Evolutionary conservation across 1,140 invertebrate genomes (phyloP).

Genomic region (Drosophila nigrodunni): DNA sequence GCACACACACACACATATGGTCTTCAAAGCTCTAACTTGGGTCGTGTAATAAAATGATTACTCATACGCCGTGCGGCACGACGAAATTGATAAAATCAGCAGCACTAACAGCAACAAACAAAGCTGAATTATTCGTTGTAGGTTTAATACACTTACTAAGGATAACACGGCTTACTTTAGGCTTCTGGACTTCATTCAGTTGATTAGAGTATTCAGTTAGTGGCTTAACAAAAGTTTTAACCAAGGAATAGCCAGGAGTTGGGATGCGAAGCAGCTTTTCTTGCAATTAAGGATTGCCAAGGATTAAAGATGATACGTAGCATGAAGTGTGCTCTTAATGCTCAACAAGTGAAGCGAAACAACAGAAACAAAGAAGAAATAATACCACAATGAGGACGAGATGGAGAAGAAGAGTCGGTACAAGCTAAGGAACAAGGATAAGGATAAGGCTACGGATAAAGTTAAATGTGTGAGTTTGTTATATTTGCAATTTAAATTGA

Average conservation of each 20-base stretch:
- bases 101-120: slow-evolving; percentile 19
- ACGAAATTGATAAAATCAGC: slow-evolving; percentile 67
- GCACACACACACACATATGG: slow-evolving; percentile 9
- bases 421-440: too few species aligned
- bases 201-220: not conserved
- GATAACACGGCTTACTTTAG: not conserved
- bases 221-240: not conserved
- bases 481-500: slow-evolving; percentile 45
- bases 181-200: not conserved
- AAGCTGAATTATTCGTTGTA: not conserved
- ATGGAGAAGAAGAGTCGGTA: too few species aligned
- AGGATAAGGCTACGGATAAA: not conserved
- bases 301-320: slow-evolving; percentile 55
- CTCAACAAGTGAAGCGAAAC: slow-evolving; percentile 1
- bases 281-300: slow-evolving; percentile 60
- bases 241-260: too few species aligned
- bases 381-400: not conserved
- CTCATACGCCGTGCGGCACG: slow-evolving; percentile 59
- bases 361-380: not conserved
- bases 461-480: slow-evolving; percentile 19
- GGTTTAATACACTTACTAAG: not conserved
- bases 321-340: slow-evolving; percentile 40
- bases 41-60: slow-evolving; percentile 76
- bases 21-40: slow-evolving; percentile 10
- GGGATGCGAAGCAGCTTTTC: not conserved